Percentiles rank a stretch among this genome's conserved stretches.
phyloP scores from a whole-genome alignment of 1,140 invertebrate species.

The Popillia japonica region DNA sequence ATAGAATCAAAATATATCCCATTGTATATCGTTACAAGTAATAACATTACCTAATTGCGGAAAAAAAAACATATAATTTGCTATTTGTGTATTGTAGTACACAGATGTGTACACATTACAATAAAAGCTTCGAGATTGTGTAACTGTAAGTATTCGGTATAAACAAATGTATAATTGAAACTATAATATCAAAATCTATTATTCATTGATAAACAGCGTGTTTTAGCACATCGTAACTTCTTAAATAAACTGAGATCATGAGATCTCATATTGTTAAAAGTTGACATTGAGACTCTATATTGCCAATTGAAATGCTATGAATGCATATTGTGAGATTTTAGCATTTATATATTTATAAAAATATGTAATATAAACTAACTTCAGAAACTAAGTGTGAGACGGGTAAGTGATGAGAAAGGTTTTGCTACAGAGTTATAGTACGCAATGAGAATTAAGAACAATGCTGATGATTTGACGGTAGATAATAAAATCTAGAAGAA shows the following conservation, averaged over 20 bases:
- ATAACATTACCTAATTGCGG: not conserved
- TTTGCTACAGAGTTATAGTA: too few relatives aligned
- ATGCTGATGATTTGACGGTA: too few relatives aligned
- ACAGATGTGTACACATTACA: not conserved
- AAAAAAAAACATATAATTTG: not conserved
- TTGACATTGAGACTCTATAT: not conserved
- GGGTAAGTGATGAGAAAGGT: too few relatives aligned
- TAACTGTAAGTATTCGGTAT: not conserved
- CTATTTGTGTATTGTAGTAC: not conserved
- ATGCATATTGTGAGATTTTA: not conserved
- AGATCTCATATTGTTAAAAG: not conserved
- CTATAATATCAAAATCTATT: not conserved
- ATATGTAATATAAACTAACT: too few relatives aligned
- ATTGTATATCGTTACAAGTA: not conserved
- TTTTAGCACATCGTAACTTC: conserved; percentile 7
- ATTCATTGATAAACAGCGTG: not conserved
- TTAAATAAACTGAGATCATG: not conserved
- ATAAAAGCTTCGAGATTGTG: not conserved
- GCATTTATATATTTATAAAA: too few relatives aligned
- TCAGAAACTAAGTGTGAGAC: too few relatives aligned
- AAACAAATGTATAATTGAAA: not conserved
- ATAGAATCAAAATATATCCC: too few relatives aligned
- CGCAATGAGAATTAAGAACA: too few relatives aligned
- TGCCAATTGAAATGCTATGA: not conserved
- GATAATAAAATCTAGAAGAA: too few relatives aligned